phyloP scores from a whole-genome alignment of 2,797 vertebrate species.

The Poecilia wingei region DNA sequence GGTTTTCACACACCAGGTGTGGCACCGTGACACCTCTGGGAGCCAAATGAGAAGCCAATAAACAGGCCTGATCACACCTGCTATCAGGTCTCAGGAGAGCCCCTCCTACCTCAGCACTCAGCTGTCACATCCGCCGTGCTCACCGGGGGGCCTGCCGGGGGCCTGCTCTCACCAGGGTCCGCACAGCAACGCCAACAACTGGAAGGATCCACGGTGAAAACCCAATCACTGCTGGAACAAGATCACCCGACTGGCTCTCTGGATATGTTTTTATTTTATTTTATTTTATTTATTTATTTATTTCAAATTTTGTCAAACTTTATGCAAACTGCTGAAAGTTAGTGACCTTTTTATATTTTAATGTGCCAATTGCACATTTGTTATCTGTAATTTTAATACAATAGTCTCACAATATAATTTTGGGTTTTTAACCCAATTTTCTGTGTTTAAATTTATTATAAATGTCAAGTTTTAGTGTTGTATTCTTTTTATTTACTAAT shows the following conservation, averaged over 20 bases:
- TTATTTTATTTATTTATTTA: not conserved
- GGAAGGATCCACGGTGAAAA: constrained; percentile 28
- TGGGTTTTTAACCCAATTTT: not conserved
- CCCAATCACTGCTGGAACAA: constrained; percentile 20
- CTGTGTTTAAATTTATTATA: not conserved
- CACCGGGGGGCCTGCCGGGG: constrained; percentile 16
- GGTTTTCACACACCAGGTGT: constrained; percentile 75
- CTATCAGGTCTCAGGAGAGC: constrained; percentile 59
- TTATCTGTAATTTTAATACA: not conserved
- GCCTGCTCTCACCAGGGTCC: constrained; percentile 1
- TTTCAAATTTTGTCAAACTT: not conserved
- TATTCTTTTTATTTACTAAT: not conserved
- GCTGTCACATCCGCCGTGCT: constrained; percentile 56
- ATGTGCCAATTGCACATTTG: not conserved
- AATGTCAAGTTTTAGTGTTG: not conserved
- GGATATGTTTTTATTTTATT: not conserved
- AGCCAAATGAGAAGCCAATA: constrained; percentile 70
- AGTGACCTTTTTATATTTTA: not conserved
- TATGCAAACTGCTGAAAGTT: not conserved
- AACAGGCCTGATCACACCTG: constrained; percentile 73
- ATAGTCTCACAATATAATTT: not conserved
- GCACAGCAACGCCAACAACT: constrained; percentile 35
- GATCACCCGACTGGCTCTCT: not conserved
- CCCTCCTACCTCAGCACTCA: constrained; percentile 57
- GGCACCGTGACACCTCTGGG: constrained; percentile 72